phyloP scores from a whole-genome alignment of 2,797 vertebrate genomes.

The Siniperca scherzeri region DNA sequence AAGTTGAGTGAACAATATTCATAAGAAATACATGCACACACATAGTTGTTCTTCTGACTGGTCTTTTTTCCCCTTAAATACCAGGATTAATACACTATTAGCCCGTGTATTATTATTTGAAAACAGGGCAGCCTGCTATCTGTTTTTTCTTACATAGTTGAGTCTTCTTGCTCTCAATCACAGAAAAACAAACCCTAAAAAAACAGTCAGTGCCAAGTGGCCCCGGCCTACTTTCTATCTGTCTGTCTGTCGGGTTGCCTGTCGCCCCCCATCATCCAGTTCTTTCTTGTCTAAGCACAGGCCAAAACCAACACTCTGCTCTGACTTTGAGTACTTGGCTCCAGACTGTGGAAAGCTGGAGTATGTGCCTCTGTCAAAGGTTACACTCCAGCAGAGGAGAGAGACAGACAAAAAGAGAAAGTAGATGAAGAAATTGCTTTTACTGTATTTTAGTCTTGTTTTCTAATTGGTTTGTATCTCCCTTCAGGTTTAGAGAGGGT shows the following conservation, averaged over 20 bases:
- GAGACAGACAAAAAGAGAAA: slow-evolving; percentile 41
- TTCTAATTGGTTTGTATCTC: slow-evolving; percentile 45
- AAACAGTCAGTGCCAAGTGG: slow-evolving; percentile 26
- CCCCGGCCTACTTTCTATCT: slow-evolving; percentile 62
- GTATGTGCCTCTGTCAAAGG: slow-evolving; percentile 80
- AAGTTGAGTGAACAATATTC: neutral
- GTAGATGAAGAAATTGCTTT: slow-evolving; percentile 37
- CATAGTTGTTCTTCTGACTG: neutral
- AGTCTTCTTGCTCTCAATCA: slow-evolving; percentile 3
- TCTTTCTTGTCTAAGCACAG: slow-evolving; percentile 67
- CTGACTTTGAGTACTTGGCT: slow-evolving; percentile 81
- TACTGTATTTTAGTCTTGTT: slow-evolving; percentile 31
- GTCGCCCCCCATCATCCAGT: slow-evolving; percentile 56
- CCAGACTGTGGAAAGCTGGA: slow-evolving; percentile 71
- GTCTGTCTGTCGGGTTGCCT: slow-evolving; percentile 26
- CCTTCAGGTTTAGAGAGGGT: slow-evolving; percentile 32
- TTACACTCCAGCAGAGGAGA: slow-evolving; percentile 73
- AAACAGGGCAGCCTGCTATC: neutral
- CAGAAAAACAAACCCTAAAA: slow-evolving; percentile 45
- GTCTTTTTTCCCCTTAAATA: neutral
- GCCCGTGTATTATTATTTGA: slow-evolving; percentile 6
- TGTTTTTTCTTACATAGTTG: slow-evolving; percentile 22
- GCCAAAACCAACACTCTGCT: slow-evolving; percentile 84
- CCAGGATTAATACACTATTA: neutral
- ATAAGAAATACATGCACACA: neutral